Evolutionary conservation across 1,140 invertebrate genomes (phyloP), one percentile per base, ranked within the genome.

Genomic region (Riptortus pedestris): DNA sequence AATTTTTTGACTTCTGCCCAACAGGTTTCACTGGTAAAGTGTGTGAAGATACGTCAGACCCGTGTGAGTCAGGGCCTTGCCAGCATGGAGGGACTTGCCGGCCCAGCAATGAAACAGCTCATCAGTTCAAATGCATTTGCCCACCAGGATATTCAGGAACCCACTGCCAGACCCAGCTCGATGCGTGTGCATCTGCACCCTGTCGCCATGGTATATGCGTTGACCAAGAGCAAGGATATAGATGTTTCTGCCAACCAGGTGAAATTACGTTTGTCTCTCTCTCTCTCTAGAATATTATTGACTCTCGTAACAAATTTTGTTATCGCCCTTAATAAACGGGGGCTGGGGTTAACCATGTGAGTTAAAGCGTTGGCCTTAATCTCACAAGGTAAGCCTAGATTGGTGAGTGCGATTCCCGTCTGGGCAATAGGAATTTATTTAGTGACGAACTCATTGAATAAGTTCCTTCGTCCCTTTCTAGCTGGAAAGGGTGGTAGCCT

Each of bases 51-150:
- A 91, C 93, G 0, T 92, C 93, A 20, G 90, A 96, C 74, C 81
- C 93, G 62, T 96, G 94, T 71, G 91, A 96, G 66, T 93, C 93
- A 1, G 87, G 90, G 70, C 94, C 94, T 7, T 97, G 94, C 72
- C 92, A 94, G 86, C 90, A 97, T 70, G 88, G 88, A 55, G 93
- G 93, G 55, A 86, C 85, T 71, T 96, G 92, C 71, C 72, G 91
- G 69, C 74, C 71, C 14, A 69, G 67, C 45, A 71, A 71, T 51
- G 57, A 72, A 89, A 95, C 70, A 92, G 92, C 73, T 80, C 87
- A 90, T 76, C 93, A 96, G 73, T 96, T 91, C 71, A 92, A 84
- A 57, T 96, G 93, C 69, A 71, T 83, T 11, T 96, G 93, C 73
- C 84, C 88, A 22, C 79, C 86, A 45, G 91, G 91, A 45, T 93